Evolutionary conservation across 2,797 vertebrate genomes (phyloP).

Genomic region (Hyperoplus lanceolatus): DNA sequence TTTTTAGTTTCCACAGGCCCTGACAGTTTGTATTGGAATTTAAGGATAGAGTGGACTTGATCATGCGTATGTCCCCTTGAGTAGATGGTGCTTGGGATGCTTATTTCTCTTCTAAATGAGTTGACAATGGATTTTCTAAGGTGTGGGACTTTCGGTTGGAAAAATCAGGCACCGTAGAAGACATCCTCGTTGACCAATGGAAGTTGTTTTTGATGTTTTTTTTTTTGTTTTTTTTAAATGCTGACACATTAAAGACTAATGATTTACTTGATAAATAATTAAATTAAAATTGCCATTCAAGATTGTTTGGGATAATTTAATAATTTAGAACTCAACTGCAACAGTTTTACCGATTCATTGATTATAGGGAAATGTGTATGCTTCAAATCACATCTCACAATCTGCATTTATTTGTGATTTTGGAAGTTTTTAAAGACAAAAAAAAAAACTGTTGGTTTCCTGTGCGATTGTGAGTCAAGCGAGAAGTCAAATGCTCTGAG

Average conservation of each 20-base stretch:
- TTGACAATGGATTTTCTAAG: not conserved
- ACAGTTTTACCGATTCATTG: not conserved
- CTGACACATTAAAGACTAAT: not conserved
- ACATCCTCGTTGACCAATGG: not conserved
- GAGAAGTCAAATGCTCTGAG: not conserved
- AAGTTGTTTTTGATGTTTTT: not conserved
- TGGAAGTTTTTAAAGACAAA: not conserved
- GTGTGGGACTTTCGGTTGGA: not conserved
- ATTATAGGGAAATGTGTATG: not conserved
- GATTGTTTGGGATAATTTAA: not conserved
- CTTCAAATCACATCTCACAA: not conserved
- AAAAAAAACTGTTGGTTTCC: not conserved
- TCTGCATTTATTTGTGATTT: not conserved
- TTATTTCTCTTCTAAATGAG: not conserved
- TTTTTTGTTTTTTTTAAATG: too few relatives aligned
- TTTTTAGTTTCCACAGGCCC: not conserved
- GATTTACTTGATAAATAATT: not conserved
- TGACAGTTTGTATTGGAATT: not conserved
- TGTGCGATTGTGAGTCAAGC: not conserved
- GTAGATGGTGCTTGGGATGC: not conserved
- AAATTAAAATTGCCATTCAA: not conserved
- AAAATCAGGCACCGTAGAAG: not conserved
- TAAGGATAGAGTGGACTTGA: too few relatives aligned
- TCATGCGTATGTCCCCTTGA: too few relatives aligned
- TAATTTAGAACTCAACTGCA: not conserved